Conservation (phyloP, 2,113 vertebrate genomes). For the Neolamprologus caudopunctatus region DNA sequence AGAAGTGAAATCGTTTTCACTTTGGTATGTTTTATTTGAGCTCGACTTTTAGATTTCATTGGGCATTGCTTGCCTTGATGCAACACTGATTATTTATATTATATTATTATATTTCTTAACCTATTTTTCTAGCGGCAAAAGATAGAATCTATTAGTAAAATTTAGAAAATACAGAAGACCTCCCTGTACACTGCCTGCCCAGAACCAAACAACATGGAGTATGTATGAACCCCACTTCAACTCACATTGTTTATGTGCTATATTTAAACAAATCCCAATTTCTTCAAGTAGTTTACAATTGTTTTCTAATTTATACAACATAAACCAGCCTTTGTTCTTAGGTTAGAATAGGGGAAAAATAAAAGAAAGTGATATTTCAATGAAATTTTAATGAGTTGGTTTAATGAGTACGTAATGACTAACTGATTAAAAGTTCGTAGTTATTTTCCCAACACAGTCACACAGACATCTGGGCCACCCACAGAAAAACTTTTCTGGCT, state of each 20-base stretch:
- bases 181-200: not conserved
- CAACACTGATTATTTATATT: not conserved
- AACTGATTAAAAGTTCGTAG: not conserved
- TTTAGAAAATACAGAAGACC: not conserved
- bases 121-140: not conserved
- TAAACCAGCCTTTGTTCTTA: not conserved
- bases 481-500: not conserved
- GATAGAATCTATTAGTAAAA: not conserved
- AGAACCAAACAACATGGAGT: not conserved
- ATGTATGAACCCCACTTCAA: not conserved
- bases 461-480: not conserved
- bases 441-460: not conserved
- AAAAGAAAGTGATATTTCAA: not conserved
- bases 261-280: not conserved
- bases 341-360: not conserved
- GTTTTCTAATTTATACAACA: not conserved
- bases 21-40: not conserved
- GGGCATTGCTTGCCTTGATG: not conserved
- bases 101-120: not conserved
- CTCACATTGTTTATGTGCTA: not conserved
- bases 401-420: not conserved
- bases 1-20: not conserved
- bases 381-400: not conserved
- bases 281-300: not conserved
- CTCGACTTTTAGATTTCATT: accelerated